Evolutionary conservation across 2,113 vertebrate species (phyloP).

Genomic region (Colossoma macropomum): DNA sequence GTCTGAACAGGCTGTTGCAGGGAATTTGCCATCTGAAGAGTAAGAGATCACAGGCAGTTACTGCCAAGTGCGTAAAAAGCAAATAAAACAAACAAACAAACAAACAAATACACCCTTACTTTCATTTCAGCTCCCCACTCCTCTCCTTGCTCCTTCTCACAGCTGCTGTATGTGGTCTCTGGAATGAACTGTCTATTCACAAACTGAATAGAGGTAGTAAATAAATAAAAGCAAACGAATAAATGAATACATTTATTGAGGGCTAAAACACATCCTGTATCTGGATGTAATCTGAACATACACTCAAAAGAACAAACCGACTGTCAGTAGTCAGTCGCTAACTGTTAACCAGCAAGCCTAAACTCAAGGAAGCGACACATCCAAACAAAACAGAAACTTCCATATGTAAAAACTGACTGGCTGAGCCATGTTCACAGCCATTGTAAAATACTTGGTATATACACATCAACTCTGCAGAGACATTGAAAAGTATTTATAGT

Average conservation of each 20-base stretch:
- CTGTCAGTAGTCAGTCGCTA: no score
- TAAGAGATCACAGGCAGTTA: neutral
- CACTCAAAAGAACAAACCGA: no score
- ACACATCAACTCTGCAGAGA: no score
- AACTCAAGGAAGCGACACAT: no score
- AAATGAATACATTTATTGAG: neutral
- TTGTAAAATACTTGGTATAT: no score
- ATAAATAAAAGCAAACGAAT: neutral
- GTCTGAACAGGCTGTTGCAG: conserved; percentile 66
- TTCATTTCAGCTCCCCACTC: conserved; percentile 95
- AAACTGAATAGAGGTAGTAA: conserved; percentile 85
- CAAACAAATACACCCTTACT: conserved; percentile 75
- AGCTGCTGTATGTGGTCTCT: conserved; percentile 89
- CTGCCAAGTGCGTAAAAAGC: neutral
- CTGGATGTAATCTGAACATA: no score
- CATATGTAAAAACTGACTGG: no score
- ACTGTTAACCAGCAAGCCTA: no score
- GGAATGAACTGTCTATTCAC: conserved; percentile 99
- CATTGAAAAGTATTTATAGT: no score
- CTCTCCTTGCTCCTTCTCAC: conserved; percentile 93
- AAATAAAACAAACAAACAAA: neutral
- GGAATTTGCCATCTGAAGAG: conserved; percentile 27
- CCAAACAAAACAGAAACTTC: no score
- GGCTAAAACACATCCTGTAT: no score
- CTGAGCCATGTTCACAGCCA: no score